Evolutionary conservation across 2,797 vertebrate genomes (phyloP), one percentile per base, ranked within the genome.

Genomic region (Melanotaenia nigrans): DNA sequence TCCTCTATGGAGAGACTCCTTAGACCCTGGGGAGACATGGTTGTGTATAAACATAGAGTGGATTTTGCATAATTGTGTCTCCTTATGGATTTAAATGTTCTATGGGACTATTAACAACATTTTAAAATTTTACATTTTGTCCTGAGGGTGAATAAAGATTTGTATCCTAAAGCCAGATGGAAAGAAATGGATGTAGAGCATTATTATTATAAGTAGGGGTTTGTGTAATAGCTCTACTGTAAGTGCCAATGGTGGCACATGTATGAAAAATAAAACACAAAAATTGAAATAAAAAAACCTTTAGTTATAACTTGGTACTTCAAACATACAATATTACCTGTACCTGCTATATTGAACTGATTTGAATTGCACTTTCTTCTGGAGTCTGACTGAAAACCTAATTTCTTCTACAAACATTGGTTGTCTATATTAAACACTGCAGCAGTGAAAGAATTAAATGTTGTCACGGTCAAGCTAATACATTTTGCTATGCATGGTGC

Each of bases 401-500:
- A 51, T 51, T 55, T 1, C 51, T 42, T 56, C 35, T 40, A 18
- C 51, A 65, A n/a, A 65, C 12, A 55, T 12, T 65, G 36, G 16
- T 55, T 0, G 18, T 55, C 64, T 28, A 56, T 0, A 42, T 24
- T 55, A 55, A 65, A 30, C 1, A 10, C 35, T 30, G 64, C 38
- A 55, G 54, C 30, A 40, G 30, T 7, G 55, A 55, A 40, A 35
- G n/a, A 51, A 35, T 33, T 22, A 1, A 64, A 63, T 55, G 16
- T 30, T 20, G 38, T 28, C 51, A 65, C 13, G 33, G 35, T 65
- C 6, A 65, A 42, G 55, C 51, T 55, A 33, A 0, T 42, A 5
- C 25, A n/a, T 49, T 24, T 51, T 14, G 1, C n/a, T 5, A 30
- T 30, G 51, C 18, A 2, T 7, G 18, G 30, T 28, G 40, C 10